Evolutionary conservation across 2,113 vertebrate species (phyloP), one percentile per base, ranked within the genome.

Genomic region (Cairina moschata): DNA sequence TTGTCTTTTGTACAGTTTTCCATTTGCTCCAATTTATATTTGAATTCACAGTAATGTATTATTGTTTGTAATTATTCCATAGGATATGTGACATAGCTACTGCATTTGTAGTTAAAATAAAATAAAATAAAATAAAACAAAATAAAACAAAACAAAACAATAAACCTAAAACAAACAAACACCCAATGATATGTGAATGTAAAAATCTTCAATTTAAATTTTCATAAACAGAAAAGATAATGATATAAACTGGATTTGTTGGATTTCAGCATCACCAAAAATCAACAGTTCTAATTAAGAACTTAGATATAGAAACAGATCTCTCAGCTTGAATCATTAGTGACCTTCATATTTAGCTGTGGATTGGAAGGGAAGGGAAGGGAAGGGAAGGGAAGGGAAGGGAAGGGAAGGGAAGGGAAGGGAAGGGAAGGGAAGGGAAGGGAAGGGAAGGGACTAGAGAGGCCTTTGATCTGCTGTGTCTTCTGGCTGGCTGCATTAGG

Each of bases 401-500:
- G 44, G 7, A 18, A 18, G 44, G 44, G 16, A 46, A 46, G 44
- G 44, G 16, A 18, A 46, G 44, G 44, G 16, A 18, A 46, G 46
- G 46, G 38, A 76, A 73, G 26, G 20, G 67, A 62, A 81, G 11
- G 34, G 50, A 73, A 52, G 6, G 29, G 42, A 74, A 75, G 38
- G 1, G 0, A 1, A 81, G 8, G 8, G 4, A 55, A 60, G 15
- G 32, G 1, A 0, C 3, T 58, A 11, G 6, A 50, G n/a, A 38
- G 7, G 23, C 2, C 29, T 83, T 68, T 75, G 38, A 32, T 78
- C 36, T 73, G 6, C n/a, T 52, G 15, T 71, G 20, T 46, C 76
- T 83, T 34, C 20, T 55, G 3, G 1, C 71, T 34, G 55, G 40
- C 54, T 63, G 67, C 25, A 22, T 56, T 71, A 28, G 52, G 20